Evolutionary conservation across 2,113 vertebrate genomes (phyloP).

Genomic region (Delphinus delphis): DNA sequence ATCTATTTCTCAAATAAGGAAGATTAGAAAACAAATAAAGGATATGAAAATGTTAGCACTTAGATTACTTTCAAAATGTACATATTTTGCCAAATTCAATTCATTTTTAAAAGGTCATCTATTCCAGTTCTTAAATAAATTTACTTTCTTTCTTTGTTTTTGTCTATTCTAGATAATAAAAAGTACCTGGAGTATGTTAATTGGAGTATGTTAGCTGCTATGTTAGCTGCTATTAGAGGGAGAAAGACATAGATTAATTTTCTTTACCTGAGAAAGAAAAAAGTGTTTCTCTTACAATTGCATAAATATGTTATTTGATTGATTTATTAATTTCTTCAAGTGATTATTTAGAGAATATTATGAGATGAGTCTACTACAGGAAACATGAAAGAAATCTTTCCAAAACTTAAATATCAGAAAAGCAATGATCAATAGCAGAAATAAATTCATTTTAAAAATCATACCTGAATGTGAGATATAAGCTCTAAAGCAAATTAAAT

Average conservation of each 20-base stretch:
- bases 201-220: neutral
- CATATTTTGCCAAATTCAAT: conserved; percentile 37
- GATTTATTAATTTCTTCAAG: neutral
- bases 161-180: conserved; percentile 27
- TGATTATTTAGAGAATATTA: neutral
- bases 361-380: neutral
- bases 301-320: neutral
- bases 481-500: conserved; percentile 67
- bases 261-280: neutral
- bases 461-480: neutral
- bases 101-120: conserved; percentile 47
- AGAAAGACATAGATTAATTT: neutral
- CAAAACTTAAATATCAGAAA: conserved; percentile 33
- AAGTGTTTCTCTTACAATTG: neutral
- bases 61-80: conserved; percentile 26
- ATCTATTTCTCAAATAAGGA: conserved; percentile 20
- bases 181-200: neutral
- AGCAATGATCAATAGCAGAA: conserved; percentile 27
- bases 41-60: conserved; percentile 30
- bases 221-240: neutral
- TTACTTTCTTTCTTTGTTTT: conserved; percentile 1
- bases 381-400: neutral
- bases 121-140: conserved; percentile 10
- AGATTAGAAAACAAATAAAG: conserved; percentile 34
- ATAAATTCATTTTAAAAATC: conserved; percentile 53